A percentile compares a stretch with the other conserved stretches of the same genome.
phyloP scores from a whole-genome alignment of 2,113 vertebrate genomes.

The Notiomystis cincta region DNA sequence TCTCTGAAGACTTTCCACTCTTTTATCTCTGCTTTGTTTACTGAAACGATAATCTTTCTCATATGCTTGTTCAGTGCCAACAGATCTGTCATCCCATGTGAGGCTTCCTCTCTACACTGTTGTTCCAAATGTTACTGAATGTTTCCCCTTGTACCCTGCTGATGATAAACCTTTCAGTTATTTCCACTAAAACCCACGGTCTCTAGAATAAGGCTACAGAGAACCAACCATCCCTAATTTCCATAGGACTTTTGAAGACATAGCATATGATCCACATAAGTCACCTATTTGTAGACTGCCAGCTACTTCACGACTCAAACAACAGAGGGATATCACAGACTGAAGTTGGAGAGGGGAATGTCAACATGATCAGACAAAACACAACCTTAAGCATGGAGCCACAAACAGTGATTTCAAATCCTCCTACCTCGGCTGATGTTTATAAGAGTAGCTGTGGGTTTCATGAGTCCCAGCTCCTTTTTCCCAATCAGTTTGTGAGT shows the following conservation, averaged over 20 bases:
- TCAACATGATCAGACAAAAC: not conserved
- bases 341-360: not conserved
- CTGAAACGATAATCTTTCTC: not conserved
- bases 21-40: not conserved
- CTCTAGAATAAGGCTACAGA: not conserved
- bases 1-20: not conserved
- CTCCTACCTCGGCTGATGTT: conserved; percentile 79
- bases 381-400: not conserved
- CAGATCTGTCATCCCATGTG: not conserved
- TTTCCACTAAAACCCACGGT: not conserved
- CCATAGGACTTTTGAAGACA: not conserved
- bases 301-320: not conserved
- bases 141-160: not conserved
- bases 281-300: not conserved
- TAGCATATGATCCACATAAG: not conserved
- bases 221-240: not conserved
- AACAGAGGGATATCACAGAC: not conserved
- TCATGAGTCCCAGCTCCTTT: conserved; percentile 77
- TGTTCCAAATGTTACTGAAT: not conserved
- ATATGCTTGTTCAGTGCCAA: not conserved
- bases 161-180: not conserved
- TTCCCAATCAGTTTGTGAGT: conserved; percentile 72
- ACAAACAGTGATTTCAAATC: not conserved
- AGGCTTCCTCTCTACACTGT: not conserved
- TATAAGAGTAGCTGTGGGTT: conserved; percentile 73